Evolutionary conservation across 1,140 invertebrate genomes (phyloP).

Genomic region (Pogonomyrmex barbatus): DNA sequence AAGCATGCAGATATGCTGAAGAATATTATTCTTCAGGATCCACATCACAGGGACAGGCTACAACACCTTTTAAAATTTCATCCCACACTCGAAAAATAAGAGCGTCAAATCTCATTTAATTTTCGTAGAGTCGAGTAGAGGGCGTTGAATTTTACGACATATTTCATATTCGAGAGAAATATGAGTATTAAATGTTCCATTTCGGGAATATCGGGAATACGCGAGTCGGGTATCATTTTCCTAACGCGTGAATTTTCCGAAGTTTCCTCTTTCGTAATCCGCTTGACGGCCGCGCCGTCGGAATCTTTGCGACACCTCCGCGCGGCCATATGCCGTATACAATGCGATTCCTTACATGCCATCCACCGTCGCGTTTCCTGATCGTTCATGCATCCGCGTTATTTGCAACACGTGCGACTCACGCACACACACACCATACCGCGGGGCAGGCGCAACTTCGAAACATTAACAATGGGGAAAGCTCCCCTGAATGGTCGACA

Average conservation of each 20-base stretch:
- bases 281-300: constrained; percentile 6
- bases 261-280: constrained; percentile 35
- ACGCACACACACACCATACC: neutral
- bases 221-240: neutral
- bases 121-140: neutral
- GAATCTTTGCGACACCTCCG: constrained; percentile 45
- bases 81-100: neutral
- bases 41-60: neutral
- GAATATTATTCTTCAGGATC: neutral
- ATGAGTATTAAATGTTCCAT: constrained; percentile 18
- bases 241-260: neutral
- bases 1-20: neutral
- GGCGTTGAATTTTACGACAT: constrained; percentile 16
- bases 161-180: constrained; percentile 1
- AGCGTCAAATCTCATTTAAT: neutral
- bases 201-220: neutral
- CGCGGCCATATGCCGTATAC: neutral
- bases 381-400: constrained; percentile 45
- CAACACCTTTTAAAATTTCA: neutral
- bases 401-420: constrained; percentile 51
- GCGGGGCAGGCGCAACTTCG: constrained; percentile 19
- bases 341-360: constrained; percentile 55
- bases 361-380: constrained; percentile 25
- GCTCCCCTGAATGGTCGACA: constrained; percentile 40
- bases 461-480: constrained; percentile 61